phyloP scores from a whole-genome alignment of 2,113 vertebrate species.

The Hemiprocne comata region DNA sequence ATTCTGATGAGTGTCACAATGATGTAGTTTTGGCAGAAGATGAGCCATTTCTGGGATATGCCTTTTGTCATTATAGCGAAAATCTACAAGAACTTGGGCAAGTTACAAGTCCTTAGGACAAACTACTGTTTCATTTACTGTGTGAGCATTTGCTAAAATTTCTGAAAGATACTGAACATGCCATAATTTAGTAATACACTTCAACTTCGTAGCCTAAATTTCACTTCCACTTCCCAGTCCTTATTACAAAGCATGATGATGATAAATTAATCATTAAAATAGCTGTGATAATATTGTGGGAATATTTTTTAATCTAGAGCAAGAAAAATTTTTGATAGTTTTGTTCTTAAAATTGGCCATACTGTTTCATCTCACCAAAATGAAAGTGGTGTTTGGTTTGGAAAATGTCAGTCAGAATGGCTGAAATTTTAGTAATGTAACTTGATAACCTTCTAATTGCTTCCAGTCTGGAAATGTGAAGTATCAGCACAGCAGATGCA shows the following conservation, averaged over 20 bases:
- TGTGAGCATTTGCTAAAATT: not conserved
- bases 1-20: not conserved
- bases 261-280: not conserved
- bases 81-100: not conserved
- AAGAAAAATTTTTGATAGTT: not conserved
- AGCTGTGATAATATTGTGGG: not conserved
- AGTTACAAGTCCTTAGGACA: not conserved
- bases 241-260: not conserved
- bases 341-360: not conserved
- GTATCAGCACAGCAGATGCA: not conserved
- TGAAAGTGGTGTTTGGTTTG: not conserved
- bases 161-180: not conserved
- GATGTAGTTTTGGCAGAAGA: conserved; percentile 6
- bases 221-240: not conserved
- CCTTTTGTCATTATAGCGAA: not conserved
- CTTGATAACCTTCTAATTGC: not conserved
- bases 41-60: not conserved
- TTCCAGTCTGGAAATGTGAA: conserved; percentile 7
- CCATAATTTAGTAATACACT: not conserved
- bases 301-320: not conserved
- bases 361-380: not conserved
- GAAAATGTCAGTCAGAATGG: not conserved
- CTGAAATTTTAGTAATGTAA: conserved; percentile 6
- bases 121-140: not conserved
- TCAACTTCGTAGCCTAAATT: not conserved